Percentiles rank a stretch among this genome's conserved stretches.
phyloP scores from a whole-genome alignment of 53 echinoderm and acorn worm species.

The Hippasteria phrygiana region DNA sequence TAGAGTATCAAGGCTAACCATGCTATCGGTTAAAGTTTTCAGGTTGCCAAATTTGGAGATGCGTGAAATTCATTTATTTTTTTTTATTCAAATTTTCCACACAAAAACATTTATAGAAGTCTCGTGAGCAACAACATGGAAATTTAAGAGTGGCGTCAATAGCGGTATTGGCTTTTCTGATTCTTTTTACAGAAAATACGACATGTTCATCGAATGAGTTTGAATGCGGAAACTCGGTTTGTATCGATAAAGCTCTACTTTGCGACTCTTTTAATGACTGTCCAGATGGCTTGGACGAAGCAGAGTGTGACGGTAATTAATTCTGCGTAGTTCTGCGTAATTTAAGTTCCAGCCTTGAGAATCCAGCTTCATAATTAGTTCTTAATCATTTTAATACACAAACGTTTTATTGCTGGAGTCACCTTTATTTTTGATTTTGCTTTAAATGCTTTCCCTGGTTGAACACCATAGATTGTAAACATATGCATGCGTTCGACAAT shows the following conservation, averaged over 20 bases:
- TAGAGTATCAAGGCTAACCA: no score
- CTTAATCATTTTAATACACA: background rate
- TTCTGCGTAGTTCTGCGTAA: no score
- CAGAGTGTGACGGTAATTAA: background rate
- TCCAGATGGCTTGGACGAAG: background rate
- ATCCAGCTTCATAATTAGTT: no score
- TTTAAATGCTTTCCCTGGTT: no score
- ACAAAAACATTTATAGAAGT: background rate
- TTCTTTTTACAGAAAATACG: background rate
- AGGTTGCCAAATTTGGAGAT: no score
- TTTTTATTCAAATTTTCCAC: no score
- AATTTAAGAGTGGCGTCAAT: background rate
- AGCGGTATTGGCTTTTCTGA: background rate
- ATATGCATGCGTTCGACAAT: no score
- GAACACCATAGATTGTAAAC: no score
- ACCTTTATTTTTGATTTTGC: no score
- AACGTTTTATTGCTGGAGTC: background rate
- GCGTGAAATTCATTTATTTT: no score
- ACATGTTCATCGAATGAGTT: background rate
- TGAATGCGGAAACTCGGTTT: background rate
- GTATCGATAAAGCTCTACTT: background rate
- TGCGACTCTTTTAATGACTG: slow-evolving; percentile 2
- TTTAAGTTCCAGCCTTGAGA: no score
- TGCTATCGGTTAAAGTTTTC: no score
- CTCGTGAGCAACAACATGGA: background rate